Evolutionary conservation across 2,113 vertebrate species (phyloP), one percentile per base, ranked within the genome.

Genomic region (Apteryx owenii): DNA sequence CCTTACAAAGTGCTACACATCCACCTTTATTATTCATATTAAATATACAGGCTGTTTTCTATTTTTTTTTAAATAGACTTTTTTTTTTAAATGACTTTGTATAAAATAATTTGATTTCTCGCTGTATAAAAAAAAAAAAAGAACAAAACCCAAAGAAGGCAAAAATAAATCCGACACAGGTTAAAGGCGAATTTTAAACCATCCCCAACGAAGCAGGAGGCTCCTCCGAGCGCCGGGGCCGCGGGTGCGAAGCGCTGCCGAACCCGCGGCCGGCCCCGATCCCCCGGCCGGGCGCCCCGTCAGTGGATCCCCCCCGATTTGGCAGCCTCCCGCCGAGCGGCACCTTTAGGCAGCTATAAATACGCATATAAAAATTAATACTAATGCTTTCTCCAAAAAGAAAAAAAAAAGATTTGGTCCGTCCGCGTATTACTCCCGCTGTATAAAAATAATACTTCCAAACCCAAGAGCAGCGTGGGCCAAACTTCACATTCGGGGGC

Each of bases 81-180:
- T 82, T 91, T 96, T 97, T 58, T 33, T 46, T 46, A 98, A 98
- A 98, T 98, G 98, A 96, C 96, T 98, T 98, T 96, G 85, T 98
- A 98, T 98, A 98, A 98, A 98, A 98, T 98, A 98, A 96, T 98
- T 97, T 96, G 97, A 92, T 93, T 94, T 96, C 98, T 98, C 97
- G 93, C 90, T 88, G 97, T 98, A 98, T 97, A 92, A 98, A 98
- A 95, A 82, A 83, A 89, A 58, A 73, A 56, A 70, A 31, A 68
- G 64, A 53, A 58, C 48, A 40, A 72, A 26, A 64, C 7, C 36
- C 36, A 91, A 66, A 65, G 51, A 71, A 25, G 12, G 10, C 10
- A 29, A 56, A 29, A 56, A 61, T 42, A 42, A 42, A 10, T 40
- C 94, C 3, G 0, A 83, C 69, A n/a, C 78, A 81, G 81, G 23